Conservation (phyloP, 2,113 vertebrate species). For the Podarcis raffonei region DNA sequence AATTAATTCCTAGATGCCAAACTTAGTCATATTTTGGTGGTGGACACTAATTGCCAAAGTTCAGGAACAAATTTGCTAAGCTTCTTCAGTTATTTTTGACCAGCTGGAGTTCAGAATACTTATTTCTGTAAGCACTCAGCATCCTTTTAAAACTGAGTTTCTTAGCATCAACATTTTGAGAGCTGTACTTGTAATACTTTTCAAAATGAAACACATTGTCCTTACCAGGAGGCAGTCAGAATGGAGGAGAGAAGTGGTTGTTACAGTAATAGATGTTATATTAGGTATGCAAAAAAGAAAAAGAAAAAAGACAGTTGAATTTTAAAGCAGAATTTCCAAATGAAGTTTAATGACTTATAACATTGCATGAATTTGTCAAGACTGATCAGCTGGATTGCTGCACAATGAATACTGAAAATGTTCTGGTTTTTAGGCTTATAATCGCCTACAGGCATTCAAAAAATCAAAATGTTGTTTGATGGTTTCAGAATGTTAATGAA, state of each 20-base stretch:
- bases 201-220: constrained; percentile 1
- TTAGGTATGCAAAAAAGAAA: constrained; percentile 18
- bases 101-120: neutral
- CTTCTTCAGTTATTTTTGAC: neutral
- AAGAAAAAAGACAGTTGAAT: constrained; percentile 31
- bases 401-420: constrained; percentile 67
- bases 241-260: neutral
- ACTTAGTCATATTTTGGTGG: neutral
- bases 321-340: constrained; percentile 64
- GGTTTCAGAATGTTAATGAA: constrained; percentile 74
- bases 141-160: neutral
- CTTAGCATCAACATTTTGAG: constrained; percentile 39
- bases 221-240: neutral
- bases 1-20: neutral
- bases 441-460: constrained; percentile 69
- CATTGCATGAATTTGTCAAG: constrained; percentile 72
- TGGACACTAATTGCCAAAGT: neutral
- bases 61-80: constrained; percentile 4
- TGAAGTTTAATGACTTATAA: constrained; percentile 70
- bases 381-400: constrained; percentile 64
- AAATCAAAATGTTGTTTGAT: constrained; percentile 75
- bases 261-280: constrained; percentile 39
- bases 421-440: constrained; percentile 66
- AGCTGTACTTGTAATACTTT: constrained; percentile 5
- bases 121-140: neutral